These are phyloP conservation scores for Heliconius charithonia DNA, from an alignment of 2,888 invertebrate genomes.

Conservation along the genomic window DNA sequence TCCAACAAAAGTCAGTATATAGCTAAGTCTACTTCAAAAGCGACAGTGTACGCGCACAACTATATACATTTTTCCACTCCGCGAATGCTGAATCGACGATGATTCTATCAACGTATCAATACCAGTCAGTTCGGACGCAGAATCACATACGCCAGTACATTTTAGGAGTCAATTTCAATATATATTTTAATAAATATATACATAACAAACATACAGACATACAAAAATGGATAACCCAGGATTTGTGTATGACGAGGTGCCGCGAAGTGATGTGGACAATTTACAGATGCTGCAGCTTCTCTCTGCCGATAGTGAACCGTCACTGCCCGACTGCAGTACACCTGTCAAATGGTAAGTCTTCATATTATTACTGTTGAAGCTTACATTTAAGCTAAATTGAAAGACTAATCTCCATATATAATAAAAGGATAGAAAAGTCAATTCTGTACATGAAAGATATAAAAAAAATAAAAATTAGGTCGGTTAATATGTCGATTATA, in stretches of 20 bases:
- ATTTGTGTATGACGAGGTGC: conserved; percentile 61
- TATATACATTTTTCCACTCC: conserved; percentile 31
- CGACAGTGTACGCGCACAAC: background rate
- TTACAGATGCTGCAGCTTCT: conserved; percentile 24
- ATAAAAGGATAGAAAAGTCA: no score
- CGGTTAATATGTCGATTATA: no score
- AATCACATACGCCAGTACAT: conserved; percentile 8
- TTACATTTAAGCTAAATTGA: background rate
- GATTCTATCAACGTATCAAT: conserved; percentile 26
- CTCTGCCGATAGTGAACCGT: background rate
- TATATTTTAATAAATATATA: background rate
- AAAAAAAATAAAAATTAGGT: no score
- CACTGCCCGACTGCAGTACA: background rate
- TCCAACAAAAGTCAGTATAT: no score
- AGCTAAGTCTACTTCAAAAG: no score
- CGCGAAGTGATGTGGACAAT: conserved; percentile 45
- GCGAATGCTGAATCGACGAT: conserved; percentile 33
- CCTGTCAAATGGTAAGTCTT: conserved; percentile 2
- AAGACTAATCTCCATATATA: no score
- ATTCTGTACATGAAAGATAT: no score
- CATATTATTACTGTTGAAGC: background rate
- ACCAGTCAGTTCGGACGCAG: conserved; percentile 17
- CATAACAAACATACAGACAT: background rate
- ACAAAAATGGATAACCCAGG: conserved; percentile 67
- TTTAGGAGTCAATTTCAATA: background rate